Percentiles rank a stretch among this genome's conserved stretches.
Conservation (phyloP, 2,797 vertebrate species). For the Simalia tracyae region DNA sequence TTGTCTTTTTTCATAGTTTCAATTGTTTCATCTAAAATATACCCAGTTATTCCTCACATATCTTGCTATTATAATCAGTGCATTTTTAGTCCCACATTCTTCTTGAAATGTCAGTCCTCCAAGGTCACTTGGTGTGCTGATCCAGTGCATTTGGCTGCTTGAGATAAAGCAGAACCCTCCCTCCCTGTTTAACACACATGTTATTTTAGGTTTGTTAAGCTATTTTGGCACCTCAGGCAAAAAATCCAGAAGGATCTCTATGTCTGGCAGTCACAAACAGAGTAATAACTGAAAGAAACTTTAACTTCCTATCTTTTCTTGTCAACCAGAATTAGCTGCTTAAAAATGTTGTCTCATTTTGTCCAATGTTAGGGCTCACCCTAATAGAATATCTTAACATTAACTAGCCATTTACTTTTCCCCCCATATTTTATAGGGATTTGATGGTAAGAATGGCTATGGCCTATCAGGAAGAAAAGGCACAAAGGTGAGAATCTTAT, state of each 20-base stretch:
- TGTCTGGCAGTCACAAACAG: background rate
- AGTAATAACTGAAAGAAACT: background rate
- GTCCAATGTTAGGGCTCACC: background rate
- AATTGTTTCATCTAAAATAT: background rate
- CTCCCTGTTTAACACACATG: background rate
- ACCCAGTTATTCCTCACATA: too few species aligned
- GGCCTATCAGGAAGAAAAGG: constrained; percentile 78
- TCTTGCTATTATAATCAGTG: background rate
- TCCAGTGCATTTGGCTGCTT: background rate
- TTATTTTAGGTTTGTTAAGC: background rate
- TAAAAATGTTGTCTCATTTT: too few species aligned
- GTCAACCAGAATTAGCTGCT: background rate
- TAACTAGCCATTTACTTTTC: background rate
- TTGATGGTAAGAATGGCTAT: constrained; percentile 77
- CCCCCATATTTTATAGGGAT: constrained; percentile 74
- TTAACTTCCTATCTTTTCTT: background rate
- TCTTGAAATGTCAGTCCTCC: background rate
- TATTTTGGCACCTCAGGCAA: background rate
- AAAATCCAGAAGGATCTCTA: background rate
- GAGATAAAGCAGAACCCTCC: background rate
- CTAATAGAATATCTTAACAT: background rate
- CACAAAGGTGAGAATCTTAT: constrained; percentile 74
- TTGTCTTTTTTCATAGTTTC: background rate
- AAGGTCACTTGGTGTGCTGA: background rate
- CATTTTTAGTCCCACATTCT: background rate